Evolutionary conservation across 2,113 vertebrate species (phyloP), one percentile per base, ranked within the genome.

Genomic region (Corythornis vintsioides): DNA sequence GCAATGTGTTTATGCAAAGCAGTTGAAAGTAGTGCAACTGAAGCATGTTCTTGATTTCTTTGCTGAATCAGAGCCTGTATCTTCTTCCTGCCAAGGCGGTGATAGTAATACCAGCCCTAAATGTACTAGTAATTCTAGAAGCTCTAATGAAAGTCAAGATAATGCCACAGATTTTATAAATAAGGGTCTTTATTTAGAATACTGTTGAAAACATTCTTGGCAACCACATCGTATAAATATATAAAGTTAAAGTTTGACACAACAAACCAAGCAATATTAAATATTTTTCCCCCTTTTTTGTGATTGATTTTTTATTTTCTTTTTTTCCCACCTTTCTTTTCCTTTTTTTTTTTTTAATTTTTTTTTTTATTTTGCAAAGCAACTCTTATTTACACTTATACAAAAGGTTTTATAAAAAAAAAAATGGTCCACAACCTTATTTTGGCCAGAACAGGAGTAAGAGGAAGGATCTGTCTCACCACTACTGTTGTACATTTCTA

Each of bases 161-260:
- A 96, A 93, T n/a, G 16, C 73, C 92, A 91, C 33, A 48, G 88
- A 90, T 94, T 95, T 97, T 98, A 99, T 98, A 99, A 99, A 99
- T 99, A 99, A 97, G 95, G 96, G 86, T 96, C 73, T 98, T 98
- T 98, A 98, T 98, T 98, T 97, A 98, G 97, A 97, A 96, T 97
- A 97, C 89, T 97, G 94, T 94, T 94, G 94, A 90, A 97, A 96
- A 96, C 96, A 95, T 97, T 95, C 91, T 90, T 93, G 96, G 98
- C 97, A 98, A 98, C 97, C 98, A 98, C 97, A 98, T 98, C 6
- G 95, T 98, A 98, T 99, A 99, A 99, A 99, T 99, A 99, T 99
- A 99, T 99, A 99, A 98, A 99, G 98, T 98, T 98, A 97, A 98
- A 97, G 96, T 98, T 96, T 97, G 97, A 97, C 98, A 98, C 98